Percentiles rank a stretch among this genome's conserved stretches.
Evolutionary conservation across 2,888 invertebrate species (phyloP).

Genomic region (Bugulina stolonifera): DNA sequence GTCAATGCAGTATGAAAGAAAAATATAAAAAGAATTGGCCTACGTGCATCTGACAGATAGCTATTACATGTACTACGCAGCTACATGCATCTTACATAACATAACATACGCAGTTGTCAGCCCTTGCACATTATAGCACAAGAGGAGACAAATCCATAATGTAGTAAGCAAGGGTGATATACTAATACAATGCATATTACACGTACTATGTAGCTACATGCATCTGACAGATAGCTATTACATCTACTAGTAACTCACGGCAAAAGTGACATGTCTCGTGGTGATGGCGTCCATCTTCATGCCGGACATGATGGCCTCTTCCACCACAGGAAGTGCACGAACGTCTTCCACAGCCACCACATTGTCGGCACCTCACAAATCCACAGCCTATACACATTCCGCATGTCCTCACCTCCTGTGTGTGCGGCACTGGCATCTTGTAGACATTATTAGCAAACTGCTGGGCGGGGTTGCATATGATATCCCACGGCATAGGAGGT

Average conservation of each 20-base stretch:
- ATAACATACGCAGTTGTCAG: too few relatives aligned
- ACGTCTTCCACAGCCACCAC: slow-evolving; percentile 34
- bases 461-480: slow-evolving; percentile 50
- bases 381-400: slow-evolving; percentile 55
- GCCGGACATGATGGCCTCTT: slow-evolving; percentile 32
- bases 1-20: too few relatives aligned
- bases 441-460: slow-evolving; percentile 54
- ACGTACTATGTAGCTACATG: too few relatives aligned
- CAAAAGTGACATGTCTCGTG: slow-evolving; percentile 52
- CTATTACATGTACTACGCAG: too few relatives aligned
- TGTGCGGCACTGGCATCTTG: slow-evolving; percentile 57
- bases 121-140: too few relatives aligned
- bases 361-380: slow-evolving; percentile 49
- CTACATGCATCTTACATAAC: too few relatives aligned
- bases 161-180: too few relatives aligned
- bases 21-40: too few relatives aligned
- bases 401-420: slow-evolving; percentile 54
- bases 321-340: slow-evolving; percentile 35
- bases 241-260: slow-evolving; percentile 17
- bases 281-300: slow-evolving; percentile 33
- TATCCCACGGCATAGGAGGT: slow-evolving; percentile 54
- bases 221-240: too few relatives aligned
- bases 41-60: too few relatives aligned
- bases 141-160: too few relatives aligned
- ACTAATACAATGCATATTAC: too few relatives aligned